phyloP scores from a whole-genome alignment of 35 echinoderm and acorn worm genomes.

The Holothuria glaberrima region DNA sequence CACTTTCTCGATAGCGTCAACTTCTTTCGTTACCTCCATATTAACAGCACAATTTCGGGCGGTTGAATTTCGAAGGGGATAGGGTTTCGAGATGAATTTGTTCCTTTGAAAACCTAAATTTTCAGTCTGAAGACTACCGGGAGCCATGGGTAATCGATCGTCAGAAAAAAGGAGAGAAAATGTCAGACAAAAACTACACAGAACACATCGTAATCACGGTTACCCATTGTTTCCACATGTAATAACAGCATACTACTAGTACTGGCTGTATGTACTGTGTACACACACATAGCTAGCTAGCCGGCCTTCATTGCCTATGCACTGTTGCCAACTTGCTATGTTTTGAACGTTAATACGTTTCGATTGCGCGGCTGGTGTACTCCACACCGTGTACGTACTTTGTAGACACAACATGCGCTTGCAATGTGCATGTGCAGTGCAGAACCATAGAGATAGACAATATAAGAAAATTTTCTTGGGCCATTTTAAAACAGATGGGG shows the following conservation, averaged over 20 bases:
- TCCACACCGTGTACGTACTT: no score
- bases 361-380: no score
- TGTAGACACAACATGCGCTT: no score
- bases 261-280: no score
- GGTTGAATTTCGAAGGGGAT: conserved; percentile 46
- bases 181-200: conserved; percentile 10
- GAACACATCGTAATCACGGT: not conserved
- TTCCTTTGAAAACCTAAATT: conserved; percentile 42
- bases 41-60: conserved; percentile 50
- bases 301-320: no score
- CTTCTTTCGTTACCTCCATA: conserved; percentile 46
- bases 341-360: no score
- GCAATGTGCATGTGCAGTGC: no score
- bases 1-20: conserved; percentile 9
- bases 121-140: conserved; percentile 39
- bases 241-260: not conserved
- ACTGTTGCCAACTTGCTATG: no score
- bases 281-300: no score
- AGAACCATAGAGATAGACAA: no score
- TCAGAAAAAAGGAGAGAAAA: conserved; percentile 29
- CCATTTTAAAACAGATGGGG: no score
- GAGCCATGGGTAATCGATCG: conserved; percentile 55
- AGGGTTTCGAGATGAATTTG: conserved; percentile 30
- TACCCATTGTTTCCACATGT: conserved; percentile 32
- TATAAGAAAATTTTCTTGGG: no score